Base-by-base conservation (phyloP, 2,113 vertebrate genomes). In the Neogobius melanostomus region DNA sequence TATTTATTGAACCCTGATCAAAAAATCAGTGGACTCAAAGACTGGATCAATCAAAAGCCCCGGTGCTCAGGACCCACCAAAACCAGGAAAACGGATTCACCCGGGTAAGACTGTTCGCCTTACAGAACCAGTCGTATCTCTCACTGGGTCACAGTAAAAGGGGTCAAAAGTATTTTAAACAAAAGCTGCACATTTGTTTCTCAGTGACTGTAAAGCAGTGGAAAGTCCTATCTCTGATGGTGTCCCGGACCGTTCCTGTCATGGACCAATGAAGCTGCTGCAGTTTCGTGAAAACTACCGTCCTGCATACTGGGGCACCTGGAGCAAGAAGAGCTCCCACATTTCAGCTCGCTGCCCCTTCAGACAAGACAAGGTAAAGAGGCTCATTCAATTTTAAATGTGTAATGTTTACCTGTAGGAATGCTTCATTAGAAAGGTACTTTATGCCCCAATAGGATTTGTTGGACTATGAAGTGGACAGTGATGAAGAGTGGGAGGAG, bases 401-500 rank as follows among this genome's bases (percentile, higher is more conserved):
- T 56, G 28, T 8, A 8, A 4, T 53, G 5, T 11, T 11, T 56
- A 11, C 10, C 52, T 9, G 8, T 53, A 53, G 0, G 51, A n/a
- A 16, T 5, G 15, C 28, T 36, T 36, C 28, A 36, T 4, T n/a
- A 28, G 8, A 16, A 28, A 9, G 44, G 42, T 59, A 7, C 36
- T 49, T 75, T 43, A 1, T 76, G 17, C 2, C 5, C 46, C 64
- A 15, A 21, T 76, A 98, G 96, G 87, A 91, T 2, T 83, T 97
- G 5, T 88, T 99, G 17, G 98, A 99, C 89, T 99, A 99, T 1
- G 98, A 99, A 71, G 94, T 98, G 11, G 98, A 99, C 72, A 99
- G 98, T 44, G 98, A 99, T 79, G 98, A 99, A 9, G 98, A 99
- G 65, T 99, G 98, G 98, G 97, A 99, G 70, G 98, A 99, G 76